Evolutionary conservation across 2,888 invertebrate species (phyloP).

Genomic region (Adineta ricciae): DNA sequence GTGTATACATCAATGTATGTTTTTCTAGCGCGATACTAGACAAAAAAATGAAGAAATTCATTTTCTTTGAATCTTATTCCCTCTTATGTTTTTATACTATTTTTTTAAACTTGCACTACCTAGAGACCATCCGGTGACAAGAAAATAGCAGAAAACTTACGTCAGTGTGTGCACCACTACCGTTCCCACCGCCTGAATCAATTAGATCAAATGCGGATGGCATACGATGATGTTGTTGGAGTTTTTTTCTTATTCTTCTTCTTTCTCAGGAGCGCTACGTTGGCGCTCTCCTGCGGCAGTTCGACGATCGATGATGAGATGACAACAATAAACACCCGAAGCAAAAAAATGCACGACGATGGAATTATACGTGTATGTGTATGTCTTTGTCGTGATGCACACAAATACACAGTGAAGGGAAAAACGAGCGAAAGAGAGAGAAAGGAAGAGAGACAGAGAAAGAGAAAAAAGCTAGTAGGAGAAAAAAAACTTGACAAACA

Average conservation of each 20-base stretch:
- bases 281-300: slow-evolving; percentile 13
- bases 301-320: slow-evolving; percentile 1
- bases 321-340: slow-evolving; percentile 15
- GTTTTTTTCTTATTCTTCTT: slow-evolving; percentile 7
- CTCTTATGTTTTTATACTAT: background rate
- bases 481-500: background rate
- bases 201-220: slow-evolving; percentile 23
- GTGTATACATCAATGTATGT: background rate
- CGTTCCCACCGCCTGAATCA: slow-evolving; percentile 17
- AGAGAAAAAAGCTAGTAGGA: background rate
- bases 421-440: background rate
- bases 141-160: slow-evolving; percentile 9
- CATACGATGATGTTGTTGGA: background rate
- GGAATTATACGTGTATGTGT: slow-evolving; percentile 15
- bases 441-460: background rate
- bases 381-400: background rate
- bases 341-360: slow-evolving; percentile 8
- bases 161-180: background rate
- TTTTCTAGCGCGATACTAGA: background rate
- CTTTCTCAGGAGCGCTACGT: slow-evolving; percentile 1
- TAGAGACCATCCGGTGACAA: background rate
- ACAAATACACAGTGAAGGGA: background rate
- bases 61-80: background rate
- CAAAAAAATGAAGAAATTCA: background rate
- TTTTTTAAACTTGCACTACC: background rate